Evolutionary conservation across 2,888 invertebrate genomes (phyloP), one percentile per base, ranked within the genome.

Genomic region (Acronicta psi): DNA sequence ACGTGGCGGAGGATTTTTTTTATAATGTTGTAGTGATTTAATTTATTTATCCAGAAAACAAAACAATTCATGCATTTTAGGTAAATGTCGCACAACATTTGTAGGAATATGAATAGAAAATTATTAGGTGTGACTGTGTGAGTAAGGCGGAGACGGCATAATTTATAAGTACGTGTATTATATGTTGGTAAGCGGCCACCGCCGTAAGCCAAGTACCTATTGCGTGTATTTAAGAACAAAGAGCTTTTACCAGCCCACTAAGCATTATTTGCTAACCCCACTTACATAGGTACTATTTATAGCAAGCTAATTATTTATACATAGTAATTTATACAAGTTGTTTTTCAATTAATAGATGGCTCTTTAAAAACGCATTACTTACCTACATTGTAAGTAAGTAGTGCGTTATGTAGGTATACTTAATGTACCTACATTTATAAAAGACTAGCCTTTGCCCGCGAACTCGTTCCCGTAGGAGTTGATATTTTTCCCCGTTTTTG

Each of bases 221-320:
- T 87, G 87, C 87, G 86, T 88, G 87, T 81, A 78, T 74, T 77
- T 81, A 69, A 71, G 82, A 86, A 88, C 86, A 87, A 87, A 87
- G 85, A 84, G 70, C 73, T 70, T 75, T 73, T 59, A 44, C 75
- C 70, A 51, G 62, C 50, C 65, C 56, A 59, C 44, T 70, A 61
- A 57, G 70, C 65, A 63, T 74, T 67, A 73, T 67, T 73, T 62
- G 74, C 75, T 59, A 61, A 69, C 59, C 45, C 54, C 53, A 55
- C 63, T 73, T 62, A 57, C 58, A 46, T 75, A 13, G 9, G 7
- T 18, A n/a, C 23, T 43, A 75, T 73, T 75, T 73, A 75, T 73
- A 67, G 67, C 60, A 45, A 45, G 42, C 52, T 14, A 31, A 41
- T 16, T 50, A 50, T 7, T 25, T 29, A 37, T n/a, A n/a, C n/a